Conservation (phyloP, 1,140 invertebrate species). For the Portunus trituberculatus region DNA sequence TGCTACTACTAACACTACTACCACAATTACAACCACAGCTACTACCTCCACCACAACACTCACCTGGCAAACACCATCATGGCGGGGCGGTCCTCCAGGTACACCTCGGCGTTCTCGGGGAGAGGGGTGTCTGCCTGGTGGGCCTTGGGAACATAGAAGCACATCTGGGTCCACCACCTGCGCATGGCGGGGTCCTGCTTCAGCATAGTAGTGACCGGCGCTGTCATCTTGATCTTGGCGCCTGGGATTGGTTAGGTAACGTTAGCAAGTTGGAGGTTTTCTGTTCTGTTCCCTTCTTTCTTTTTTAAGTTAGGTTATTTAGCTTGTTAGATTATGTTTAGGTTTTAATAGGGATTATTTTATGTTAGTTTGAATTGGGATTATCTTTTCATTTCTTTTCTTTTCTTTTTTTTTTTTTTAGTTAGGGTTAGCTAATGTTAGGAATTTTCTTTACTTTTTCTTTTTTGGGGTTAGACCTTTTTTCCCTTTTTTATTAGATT, state of each 20-base stretch:
- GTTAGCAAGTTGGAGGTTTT: too few species aligned
- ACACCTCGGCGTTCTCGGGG: background rate
- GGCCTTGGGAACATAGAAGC: conserved; percentile 50
- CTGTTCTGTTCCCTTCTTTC: too few species aligned
- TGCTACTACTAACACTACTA: too few species aligned
- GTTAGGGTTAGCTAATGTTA: background rate
- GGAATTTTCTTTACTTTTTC: background rate
- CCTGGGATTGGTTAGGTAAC: background rate
- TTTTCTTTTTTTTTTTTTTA: too few species aligned
- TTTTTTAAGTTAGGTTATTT: too few species aligned
- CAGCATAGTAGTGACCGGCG: background rate
- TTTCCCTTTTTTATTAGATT: background rate
- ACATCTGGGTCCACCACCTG: background rate
- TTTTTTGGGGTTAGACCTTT: background rate
- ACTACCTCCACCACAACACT: too few species aligned
- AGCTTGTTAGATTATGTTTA: too few species aligned
- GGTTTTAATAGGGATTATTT: background rate
- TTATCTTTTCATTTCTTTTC: background rate
- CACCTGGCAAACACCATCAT: conserved; percentile 29
- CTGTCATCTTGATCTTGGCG: background rate
- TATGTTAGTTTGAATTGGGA: background rate
- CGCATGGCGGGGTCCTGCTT: background rate
- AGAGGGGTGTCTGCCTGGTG: background rate
- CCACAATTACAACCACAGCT: too few species aligned
- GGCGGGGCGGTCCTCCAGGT: conserved; percentile 26